These are phyloP conservation scores for Brachyalestes nurse DNA, from an alignment of 2,797 vertebrate species.

Conservation along the genomic window DNA sequence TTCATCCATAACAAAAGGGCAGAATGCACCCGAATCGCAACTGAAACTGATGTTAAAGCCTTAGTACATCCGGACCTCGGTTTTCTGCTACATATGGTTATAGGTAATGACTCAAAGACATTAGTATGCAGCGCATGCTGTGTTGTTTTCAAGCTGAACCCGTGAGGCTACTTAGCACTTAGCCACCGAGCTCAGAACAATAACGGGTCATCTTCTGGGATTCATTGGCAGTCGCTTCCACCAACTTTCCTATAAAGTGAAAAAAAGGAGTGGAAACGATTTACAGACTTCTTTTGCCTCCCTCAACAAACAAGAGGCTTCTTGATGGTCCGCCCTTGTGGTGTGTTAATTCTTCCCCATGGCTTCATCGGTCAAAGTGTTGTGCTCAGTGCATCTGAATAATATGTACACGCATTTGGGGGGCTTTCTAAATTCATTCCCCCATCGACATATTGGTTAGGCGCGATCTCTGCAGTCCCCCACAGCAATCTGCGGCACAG, in stretches of 20 bases:
- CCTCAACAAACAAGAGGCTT: constrained; percentile 14
- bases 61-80: not conserved
- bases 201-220: constrained; percentile 34
- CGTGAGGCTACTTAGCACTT: constrained; percentile 19
- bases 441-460: constrained; percentile 3
- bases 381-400: not conserved
- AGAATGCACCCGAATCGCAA: too few relatives aligned
- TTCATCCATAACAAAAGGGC: too few relatives aligned
- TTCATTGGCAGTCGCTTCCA: constrained; percentile 28
- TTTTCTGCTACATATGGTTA: not conserved
- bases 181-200: not conserved
- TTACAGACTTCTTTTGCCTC: constrained; percentile 24
- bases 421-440: constrained; percentile 13
- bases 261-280: constrained; percentile 20
- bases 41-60: not conserved
- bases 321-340: not conserved
- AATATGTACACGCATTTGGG: constrained; percentile 8
- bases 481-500: not conserved
- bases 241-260: constrained; percentile 6
- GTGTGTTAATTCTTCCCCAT: constrained; percentile 5
- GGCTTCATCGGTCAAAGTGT: constrained; percentile 4
- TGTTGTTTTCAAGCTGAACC: constrained; percentile 1
- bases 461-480: constrained; percentile 3
- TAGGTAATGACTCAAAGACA: not conserved
- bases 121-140: not conserved